These are phyloP conservation scores for Syngnathus acus DNA, from an alignment of 2,797 vertebrate species.

Conservation along the genomic window DNA sequence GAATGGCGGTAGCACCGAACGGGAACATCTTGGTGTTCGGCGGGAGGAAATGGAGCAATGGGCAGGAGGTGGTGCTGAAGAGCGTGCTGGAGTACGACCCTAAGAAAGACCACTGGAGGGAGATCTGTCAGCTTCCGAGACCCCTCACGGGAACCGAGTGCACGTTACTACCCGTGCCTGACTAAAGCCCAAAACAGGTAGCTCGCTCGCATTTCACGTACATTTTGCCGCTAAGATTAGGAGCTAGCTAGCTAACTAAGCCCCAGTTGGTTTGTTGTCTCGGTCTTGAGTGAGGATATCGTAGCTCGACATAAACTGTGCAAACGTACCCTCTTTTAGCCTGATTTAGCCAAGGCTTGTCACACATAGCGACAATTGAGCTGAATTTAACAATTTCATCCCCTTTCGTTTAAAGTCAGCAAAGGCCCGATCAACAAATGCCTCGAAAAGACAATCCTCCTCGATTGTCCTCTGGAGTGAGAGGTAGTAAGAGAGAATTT, in stretches of 20 bases:
- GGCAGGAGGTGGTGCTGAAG: slow-evolving; percentile 76
- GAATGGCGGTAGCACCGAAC: slow-evolving; percentile 70
- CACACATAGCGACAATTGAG: too few relatives aligned
- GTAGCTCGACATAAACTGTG: not conserved
- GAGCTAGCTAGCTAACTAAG: not conserved
- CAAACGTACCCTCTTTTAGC: not conserved
- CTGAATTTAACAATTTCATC: not conserved
- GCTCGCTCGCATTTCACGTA: not conserved
- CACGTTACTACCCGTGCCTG: slow-evolving; percentile 75
- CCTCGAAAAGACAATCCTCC: not conserved
- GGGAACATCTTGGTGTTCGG: slow-evolving; percentile 82
- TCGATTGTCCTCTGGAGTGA: not conserved
- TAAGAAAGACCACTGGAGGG: slow-evolving; percentile 82
- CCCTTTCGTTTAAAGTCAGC: too few relatives aligned
- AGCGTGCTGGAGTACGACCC: slow-evolving; percentile 86
- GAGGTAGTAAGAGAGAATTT: not conserved
- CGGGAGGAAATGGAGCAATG: slow-evolving; percentile 85
- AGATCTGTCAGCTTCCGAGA: slow-evolving; percentile 79
- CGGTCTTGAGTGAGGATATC: not conserved
- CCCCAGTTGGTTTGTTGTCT: not conserved
- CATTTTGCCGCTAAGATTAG: not conserved
- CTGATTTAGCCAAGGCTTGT: too few relatives aligned
- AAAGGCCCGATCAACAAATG: not conserved
- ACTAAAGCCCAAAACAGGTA: slow-evolving; percentile 26
- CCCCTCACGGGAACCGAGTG: slow-evolving; percentile 84